Conservation (phyloP, 30 jellyfish, hydroid and myxozoan species). For the Aurelia coerulea region DNA sequence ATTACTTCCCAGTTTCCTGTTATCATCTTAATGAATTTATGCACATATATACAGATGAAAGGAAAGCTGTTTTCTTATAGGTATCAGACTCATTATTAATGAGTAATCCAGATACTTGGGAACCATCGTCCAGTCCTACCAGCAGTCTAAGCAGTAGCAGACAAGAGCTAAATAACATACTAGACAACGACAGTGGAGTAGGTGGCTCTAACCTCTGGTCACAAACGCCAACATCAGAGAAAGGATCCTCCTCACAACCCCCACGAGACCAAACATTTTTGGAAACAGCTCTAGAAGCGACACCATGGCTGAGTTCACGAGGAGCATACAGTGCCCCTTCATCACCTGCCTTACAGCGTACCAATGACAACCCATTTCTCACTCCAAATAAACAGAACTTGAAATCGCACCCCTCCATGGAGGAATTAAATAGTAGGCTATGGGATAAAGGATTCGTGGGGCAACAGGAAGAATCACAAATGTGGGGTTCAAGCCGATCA, state of each 20-base stretch:
- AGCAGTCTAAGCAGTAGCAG: constrained; percentile 99
- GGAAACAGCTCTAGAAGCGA: constrained; percentile 87
- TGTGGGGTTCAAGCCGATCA: constrained; percentile 64
- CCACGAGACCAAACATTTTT: constrained; percentile 59
- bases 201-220: constrained; percentile 85
- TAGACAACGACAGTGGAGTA: constrained; percentile 95
- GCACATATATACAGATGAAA: too few species aligned
- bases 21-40: too few species aligned
- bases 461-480: constrained; percentile 42
- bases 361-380: constrained; percentile 67
- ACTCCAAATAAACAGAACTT: constrained; percentile 73
- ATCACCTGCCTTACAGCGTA: constrained; percentile 94
- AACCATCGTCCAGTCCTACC: constrained; percentile 96
- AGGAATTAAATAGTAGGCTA: constrained; percentile 78
- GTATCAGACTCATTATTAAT: constrained; percentile 65
- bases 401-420: constrained; percentile 98
- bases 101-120: constrained; percentile 90
- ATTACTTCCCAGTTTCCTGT: too few species aligned
- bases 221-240: constrained; percentile 88
- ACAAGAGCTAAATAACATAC: constrained; percentile 88
- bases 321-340: constrained; percentile 99
- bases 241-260: constrained; percentile 76
- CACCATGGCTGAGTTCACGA: constrained; percentile 94
- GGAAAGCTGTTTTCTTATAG: background rate
- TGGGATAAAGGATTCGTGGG: constrained; percentile 61